Base-by-base conservation (phyloP, 1,140 invertebrate species). In the Ceratina australensis region DNA sequence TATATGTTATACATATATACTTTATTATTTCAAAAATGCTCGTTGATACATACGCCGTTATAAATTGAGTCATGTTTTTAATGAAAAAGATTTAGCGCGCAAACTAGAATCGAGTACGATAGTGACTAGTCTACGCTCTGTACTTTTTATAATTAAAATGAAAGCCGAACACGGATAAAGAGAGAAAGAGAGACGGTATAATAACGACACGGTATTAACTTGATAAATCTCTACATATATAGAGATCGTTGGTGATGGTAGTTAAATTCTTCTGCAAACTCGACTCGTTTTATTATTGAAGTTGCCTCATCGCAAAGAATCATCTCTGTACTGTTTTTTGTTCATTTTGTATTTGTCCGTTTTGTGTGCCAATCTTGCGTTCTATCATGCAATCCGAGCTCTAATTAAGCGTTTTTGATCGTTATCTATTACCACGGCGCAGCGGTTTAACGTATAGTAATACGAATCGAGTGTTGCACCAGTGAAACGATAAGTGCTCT, bases 211-310 rank as follows among this genome's bases (percentile, higher is more conserved):
- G 60, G 33, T 50, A 49, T 65, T 64, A 78, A 65, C 60, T 72
- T 65, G 33, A 64, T 65, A 61, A 79, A 84, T 64, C 63, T 64
- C 16, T 33, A 57, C 57, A 26, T 57, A 42, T 57, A 59, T 22
- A 76, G 64, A 72, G 10, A 42, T 42, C 69, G 59, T 85, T 88
- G 89, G 88, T 89, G 86, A 86, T 85, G 87, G 88, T 88, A 84
- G 83, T 82, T 83, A 67, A 79, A 88, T 68, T 68, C 59, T 74
- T 64, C 76, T 87, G 85, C 86, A 86, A 87, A 83, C 86, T 79
- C 88, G 87, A 89, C 89, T 89, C 83, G 83, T 81, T 88, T 87
- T 83, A 87, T 83, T 80, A 76, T 61, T 57, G 13, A 66, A 56
- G 28, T 52, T 59, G 52, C 63, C 49, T 72, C 24, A 47, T 56